Evolutionary conservation across 2,797 vertebrate genomes (phyloP).

Genomic region (Chelmon rostratus): DNA sequence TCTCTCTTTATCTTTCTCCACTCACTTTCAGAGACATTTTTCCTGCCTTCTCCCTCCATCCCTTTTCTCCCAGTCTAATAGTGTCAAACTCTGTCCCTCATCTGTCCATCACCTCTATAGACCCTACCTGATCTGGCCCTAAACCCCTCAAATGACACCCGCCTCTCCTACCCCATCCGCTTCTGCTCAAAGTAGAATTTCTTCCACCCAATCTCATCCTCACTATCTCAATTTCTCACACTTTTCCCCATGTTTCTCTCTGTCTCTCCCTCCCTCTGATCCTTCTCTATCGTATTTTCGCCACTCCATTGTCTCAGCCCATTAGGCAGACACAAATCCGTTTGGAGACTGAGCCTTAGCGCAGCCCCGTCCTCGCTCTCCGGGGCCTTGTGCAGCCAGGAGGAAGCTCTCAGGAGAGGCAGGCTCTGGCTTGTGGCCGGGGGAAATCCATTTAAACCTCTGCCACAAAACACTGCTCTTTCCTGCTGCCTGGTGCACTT

Average conservation of each 20-base stretch:
- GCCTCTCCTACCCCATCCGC: neutral
- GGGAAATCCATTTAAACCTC: constrained; percentile 78
- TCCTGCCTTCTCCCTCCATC: neutral
- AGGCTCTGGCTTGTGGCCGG: constrained; percentile 64
- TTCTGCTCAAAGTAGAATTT: constrained; percentile 46
- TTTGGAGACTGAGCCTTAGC: constrained; percentile 72
- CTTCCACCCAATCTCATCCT: constrained; percentile 49
- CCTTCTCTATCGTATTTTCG: constrained; percentile 70
- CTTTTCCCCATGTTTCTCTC: constrained; percentile 20
- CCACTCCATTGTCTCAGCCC: constrained; percentile 80
- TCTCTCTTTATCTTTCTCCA: constrained; percentile 29
- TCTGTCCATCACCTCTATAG: constrained; percentile 17
- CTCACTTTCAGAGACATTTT: constrained; percentile 20
- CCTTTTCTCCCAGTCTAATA: constrained; percentile 6
- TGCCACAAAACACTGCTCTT: constrained; percentile 66
- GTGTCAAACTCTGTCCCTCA: constrained; percentile 35
- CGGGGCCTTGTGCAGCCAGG: constrained; percentile 64
- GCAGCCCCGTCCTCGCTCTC: constrained; percentile 59
- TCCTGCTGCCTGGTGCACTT: constrained; percentile 53
- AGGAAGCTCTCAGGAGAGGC: constrained; percentile 70
- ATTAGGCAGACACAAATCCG: constrained; percentile 83
- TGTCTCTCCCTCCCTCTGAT: constrained; percentile 49
- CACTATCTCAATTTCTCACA: constrained; percentile 58
- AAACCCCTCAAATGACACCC: constrained; percentile 7
- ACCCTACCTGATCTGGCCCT: constrained; percentile 28